Evolutionary conservation across 2,113 vertebrate species (phyloP), one percentile per base, ranked within the genome.

Genomic region (Cephalopholis sonnerati): DNA sequence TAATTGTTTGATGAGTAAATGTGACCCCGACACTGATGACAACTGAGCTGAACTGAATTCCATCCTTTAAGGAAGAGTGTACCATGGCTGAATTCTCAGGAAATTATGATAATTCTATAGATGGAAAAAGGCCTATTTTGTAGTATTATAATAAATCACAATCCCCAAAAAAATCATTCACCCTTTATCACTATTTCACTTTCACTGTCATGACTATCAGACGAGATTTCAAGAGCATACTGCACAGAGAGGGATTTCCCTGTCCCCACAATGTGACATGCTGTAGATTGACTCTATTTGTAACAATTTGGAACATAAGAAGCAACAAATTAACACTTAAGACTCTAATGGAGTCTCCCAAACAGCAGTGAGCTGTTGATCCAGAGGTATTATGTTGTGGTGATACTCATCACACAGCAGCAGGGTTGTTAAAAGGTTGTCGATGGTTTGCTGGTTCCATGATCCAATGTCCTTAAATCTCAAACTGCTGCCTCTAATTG

Each of bases 401-500:
- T 51, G 76, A 50, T 8, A 32, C n/a, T 36, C 66, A 54, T 77
- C 62, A 54, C 53, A 54, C 18, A 12, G 65, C 86, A 66, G 79
- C 74, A 85, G 77, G 32, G 22, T 69, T 5, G 7, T 77, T 22
- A 58, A 29, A 48, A 18, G 50, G 16, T 32, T 67, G 39, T 25
- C 6, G 59, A 74, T 13, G 51, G 27, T 57, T 77, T 24, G 36
- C 76, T 71, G 66, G 62, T 58, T 73, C 78, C 64, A 84, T 64
- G 29, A 78, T 72, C 75, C 44, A 64, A 79, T 63, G 62, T 76
- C 29, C 2, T n/a, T 62, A 36, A 41, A 73, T 87, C 71, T 71
- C 54, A 63, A 66, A 70, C 62, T 64, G 53, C 62, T 78, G 58
- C 61, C 46, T 81, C 46, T 83, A 68, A 81, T 78, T 84, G 39